Base-by-base conservation (phyloP, 2,888 invertebrate genomes). In the Plebejus argus region DNA sequence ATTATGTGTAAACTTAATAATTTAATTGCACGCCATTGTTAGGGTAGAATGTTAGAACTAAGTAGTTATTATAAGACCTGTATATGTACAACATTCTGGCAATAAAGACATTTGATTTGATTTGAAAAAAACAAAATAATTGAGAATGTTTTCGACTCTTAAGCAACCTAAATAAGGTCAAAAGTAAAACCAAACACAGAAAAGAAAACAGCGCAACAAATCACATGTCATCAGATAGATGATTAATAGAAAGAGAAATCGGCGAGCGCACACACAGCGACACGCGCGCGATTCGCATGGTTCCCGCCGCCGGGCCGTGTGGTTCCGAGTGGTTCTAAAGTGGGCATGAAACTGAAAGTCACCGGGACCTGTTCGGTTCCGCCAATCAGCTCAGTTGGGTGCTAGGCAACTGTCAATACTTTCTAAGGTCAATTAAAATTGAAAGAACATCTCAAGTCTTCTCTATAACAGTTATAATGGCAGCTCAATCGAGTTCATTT, bases 211-310 rank as follows among this genome's bases (percentile, higher is more conserved):
- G 28, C 66, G 66, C 28, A 66, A 66, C 66, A 66, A 66, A 66
- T 66, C 66, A 33, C 66, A 66, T 66, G 66, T 66, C 66, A 66
- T 66, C 66, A 33, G 61, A 76, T 45, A 66, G 45, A 76, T 66
- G 61, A 76, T 66, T 35, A 39, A 76, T 71, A 72, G 77, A 77
- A 77, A 72, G 77, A 77, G 77, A 77, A 74, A 77, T 71, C 56
- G 39, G 23, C 18, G 28, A 23, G 58, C 39, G 35, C 56, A 39
- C 39, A 58, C 23, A 77, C 79, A 78, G 78, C 78, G 66, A 18
- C 28, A 33, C 66, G 23, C 61, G 28, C 15, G 78, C 78, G 66
- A 18, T 18, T 18, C 66, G 23, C 61, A 18, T 6, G 66, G 23
- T 28, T 61, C 61, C 12, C 23, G 23, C 61, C 45, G 35, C 35